Percentiles rank a stretch among this genome's conserved stretches.
These are phyloP conservation scores for Panonychus citri DNA, from an alignment of 1,140 invertebrate genomes.

Conservation along the genomic window DNA sequence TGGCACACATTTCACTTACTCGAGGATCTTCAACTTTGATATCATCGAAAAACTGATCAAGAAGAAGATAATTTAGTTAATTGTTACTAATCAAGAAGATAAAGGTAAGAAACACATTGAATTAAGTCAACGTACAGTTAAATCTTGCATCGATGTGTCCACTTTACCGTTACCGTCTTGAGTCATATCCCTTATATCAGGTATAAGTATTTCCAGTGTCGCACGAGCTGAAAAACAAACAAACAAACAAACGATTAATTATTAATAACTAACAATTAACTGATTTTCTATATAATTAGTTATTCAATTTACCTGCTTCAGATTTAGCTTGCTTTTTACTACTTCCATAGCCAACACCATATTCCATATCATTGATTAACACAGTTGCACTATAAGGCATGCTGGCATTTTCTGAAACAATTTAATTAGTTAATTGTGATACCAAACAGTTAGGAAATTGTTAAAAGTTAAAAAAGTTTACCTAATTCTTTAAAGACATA, in stretches of 20 bases:
- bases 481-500: constrained; percentile 78
- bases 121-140: constrained; percentile 28
- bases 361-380: constrained; percentile 68
- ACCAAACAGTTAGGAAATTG: background rate
- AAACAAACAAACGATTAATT: background rate
- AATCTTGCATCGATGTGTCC: constrained; percentile 20
- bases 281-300: no score
- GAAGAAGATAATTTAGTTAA: background rate
- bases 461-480: constrained; percentile 19
- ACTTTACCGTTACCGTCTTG: constrained; percentile 12
- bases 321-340: constrained; percentile 88
- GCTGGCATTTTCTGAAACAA: constrained; percentile 51
- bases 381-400: constrained; percentile 81
- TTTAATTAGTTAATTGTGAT: no score
- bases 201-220: constrained; percentile 75
- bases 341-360: constrained; percentile 70
- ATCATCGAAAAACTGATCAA: constrained; percentile 59
- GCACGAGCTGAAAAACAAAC: constrained; percentile 30
- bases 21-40: constrained; percentile 77
- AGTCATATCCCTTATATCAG: constrained; percentile 54
- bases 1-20: constrained; percentile 74
- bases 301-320: constrained; percentile 34
- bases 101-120: no score
- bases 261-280: background rate
- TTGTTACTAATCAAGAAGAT: constrained; percentile 3